Conservation (phyloP, 2,797 vertebrate genomes). For the Chloroceryle amazona region DNA sequence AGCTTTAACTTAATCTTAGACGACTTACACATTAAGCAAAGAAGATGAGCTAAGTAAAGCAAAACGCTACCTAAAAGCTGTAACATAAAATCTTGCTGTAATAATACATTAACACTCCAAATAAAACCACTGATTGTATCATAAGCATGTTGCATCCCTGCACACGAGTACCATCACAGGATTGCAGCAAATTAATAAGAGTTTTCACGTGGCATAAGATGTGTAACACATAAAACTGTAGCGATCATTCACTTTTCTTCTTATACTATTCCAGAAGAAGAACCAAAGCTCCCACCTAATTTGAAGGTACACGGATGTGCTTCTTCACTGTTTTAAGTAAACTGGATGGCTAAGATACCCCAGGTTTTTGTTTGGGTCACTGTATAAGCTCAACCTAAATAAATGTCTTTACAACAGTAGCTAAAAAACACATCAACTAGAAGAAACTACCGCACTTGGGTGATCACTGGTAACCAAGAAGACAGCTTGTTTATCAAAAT, state of each 20-base stretch:
- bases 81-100: background rate
- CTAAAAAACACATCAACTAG: background rate
- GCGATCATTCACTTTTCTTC: rapidly evolving
- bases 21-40: constrained; percentile 28
- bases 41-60: constrained; percentile 58
- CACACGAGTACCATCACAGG: background rate
- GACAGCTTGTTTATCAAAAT: background rate
- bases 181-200: background rate
- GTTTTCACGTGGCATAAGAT: background rate
- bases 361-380: background rate
- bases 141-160: background rate
- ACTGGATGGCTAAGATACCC: rapidly evolving
- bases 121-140: background rate
- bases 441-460: background rate
- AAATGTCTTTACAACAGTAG: background rate
- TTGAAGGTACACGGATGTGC: background rate
- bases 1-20: constrained; percentile 57
- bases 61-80: background rate
- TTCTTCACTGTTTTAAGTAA: background rate
- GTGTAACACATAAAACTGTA: rapidly evolving
- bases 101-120: background rate
- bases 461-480: background rate
- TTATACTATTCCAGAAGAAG: background rate
- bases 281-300: background rate
- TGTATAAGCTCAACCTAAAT: background rate